phyloP scores from a whole-genome alignment of 2,888 invertebrate genomes.

The Cosmia pyralina region DNA sequence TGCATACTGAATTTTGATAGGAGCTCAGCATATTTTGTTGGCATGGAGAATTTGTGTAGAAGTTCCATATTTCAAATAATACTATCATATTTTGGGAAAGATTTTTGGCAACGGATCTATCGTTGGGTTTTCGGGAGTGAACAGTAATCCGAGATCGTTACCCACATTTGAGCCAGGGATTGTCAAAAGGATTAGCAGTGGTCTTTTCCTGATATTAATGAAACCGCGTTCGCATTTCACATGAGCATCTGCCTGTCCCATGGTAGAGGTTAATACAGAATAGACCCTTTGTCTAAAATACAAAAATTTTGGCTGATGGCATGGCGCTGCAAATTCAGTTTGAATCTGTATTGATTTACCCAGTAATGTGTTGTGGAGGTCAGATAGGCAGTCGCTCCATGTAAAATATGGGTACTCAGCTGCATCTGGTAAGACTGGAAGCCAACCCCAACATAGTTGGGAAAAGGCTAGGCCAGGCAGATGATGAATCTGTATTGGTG shows the following conservation, averaged over 20 bases:
- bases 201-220: conserved; percentile 20
- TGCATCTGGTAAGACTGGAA: no score
- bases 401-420: no score
- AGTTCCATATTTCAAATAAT: conserved; percentile 35
- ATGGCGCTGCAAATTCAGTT: not conserved
- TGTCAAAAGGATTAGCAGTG: conserved; percentile 22
- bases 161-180: conserved; percentile 27
- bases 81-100: conserved; percentile 31
- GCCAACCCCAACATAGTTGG: no score
- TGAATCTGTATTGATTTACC: no score
- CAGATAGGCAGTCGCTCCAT: no score
- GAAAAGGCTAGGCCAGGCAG: no score
- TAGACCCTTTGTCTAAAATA: no score
- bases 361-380: no score
- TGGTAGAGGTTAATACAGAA: not conserved
- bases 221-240: no score
- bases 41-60: conserved; percentile 44
- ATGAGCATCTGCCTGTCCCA: not conserved
- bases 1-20: conserved; percentile 51
- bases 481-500: no score
- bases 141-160: conserved; percentile 20
- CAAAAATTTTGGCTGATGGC: not conserved
- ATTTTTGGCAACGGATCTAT: conserved; percentile 38
- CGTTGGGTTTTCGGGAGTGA: conserved; percentile 9
- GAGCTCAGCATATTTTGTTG: conserved; percentile 50